These are phyloP conservation scores for Corythornis vintsioides DNA, from an alignment of 2,113 vertebrate genomes.

Conservation along the genomic window DNA sequence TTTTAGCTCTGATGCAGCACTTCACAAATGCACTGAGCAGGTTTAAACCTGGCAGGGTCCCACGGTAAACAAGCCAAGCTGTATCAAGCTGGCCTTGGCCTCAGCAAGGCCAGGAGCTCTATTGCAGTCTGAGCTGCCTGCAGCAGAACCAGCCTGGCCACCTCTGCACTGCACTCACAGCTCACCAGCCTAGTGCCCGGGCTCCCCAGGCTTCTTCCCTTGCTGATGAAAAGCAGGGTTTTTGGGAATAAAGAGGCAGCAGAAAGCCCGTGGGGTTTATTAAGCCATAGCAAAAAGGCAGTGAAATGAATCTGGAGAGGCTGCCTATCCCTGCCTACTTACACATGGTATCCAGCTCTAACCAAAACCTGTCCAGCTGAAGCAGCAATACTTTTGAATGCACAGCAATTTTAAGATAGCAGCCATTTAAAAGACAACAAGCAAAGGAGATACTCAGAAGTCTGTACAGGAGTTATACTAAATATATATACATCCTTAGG, in stretches of 20 bases:
- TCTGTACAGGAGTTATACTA: rapidly evolving
- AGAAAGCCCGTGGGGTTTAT: rapidly evolving
- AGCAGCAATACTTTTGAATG: rapidly evolving
- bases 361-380: rapidly evolving
- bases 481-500: rapidly evolving
- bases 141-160: neutral
- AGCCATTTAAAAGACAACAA: neutral
- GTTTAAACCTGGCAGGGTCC: neutral
- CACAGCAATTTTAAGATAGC: rapidly evolving
- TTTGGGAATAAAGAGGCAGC: too few relatives aligned
- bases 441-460: neutral
- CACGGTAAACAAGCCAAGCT: neutral
- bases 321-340: neutral
- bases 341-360: too few relatives aligned
- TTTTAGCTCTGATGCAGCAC: neutral
- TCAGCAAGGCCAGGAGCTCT: rapidly evolving
- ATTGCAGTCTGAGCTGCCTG: rapidly evolving
- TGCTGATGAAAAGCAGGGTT: rapidly evolving
- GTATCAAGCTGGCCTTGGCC: rapidly evolving
- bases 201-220: too few relatives aligned
- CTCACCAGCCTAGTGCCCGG: rapidly evolving
- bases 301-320: neutral
- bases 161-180: neutral
- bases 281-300: neutral
- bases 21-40: rapidly evolving